Base-by-base conservation (phyloP, 2,888 invertebrate genomes). In the Microctonus brassicae region DNA sequence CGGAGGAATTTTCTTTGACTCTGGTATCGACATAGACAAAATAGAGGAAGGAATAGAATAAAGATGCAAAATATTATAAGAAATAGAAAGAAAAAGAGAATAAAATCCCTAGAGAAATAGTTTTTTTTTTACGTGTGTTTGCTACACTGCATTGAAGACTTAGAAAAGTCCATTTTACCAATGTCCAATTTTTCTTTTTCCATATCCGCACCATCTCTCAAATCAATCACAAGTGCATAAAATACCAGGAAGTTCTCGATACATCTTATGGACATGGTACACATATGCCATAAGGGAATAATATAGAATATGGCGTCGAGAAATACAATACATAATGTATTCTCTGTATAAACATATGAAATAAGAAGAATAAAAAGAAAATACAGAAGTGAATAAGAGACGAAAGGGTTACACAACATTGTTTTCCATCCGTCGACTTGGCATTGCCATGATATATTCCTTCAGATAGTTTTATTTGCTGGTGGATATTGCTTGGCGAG, bases 101-200 rank as follows among this genome's bases (percentile, higher is more conserved):
- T 17, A 9, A 13, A 39, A 42, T 36, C 36, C 39, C 69, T 13
- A 26, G 39, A 62, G 61, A 52, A 61, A 34, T n/a, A 6, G 20
- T 20, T 65, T 34, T n/a, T n/a, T n/a, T n/a, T n/a, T n/a, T n/a
- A n/a, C n/a, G 61, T 33, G 61, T 69, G 63, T 69, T 62, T 69
- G 53, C 62, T 39, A 62, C 55, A 47, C 4, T 62, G 55, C 66
- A 65, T 22, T 67, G 60, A 52, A 70, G 52, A 36, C 13, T 36
- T 33, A 36, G 52, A 22, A 36, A 7, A 47, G 10, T 26, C 26
- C 26, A 24, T 53, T 29, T 36, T 62, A 24, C 36, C 53, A 24
- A 13, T 47, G 17, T 58, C 20, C 24, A 13, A 13, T 47, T 17
- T 63, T 33, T 20, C 9, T 17, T n/a, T 55, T 11, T 22, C 11